These are phyloP conservation scores for Perca fluviatilis DNA, from an alignment of 2,113 vertebrate genomes.

Conservation along the genomic window DNA sequence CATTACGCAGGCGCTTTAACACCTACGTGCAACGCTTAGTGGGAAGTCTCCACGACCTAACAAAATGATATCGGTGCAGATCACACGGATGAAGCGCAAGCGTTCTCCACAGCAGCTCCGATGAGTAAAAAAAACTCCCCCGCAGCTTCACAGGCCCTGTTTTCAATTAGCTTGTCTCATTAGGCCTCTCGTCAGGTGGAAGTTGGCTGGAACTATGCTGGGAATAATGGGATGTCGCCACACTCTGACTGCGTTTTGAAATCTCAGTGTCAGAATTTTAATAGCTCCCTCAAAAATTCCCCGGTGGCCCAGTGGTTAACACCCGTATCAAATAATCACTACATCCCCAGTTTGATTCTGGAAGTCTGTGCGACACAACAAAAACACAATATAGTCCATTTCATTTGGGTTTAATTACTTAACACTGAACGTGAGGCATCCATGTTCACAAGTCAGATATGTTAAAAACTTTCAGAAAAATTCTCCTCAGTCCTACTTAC, in stretches of 20 bases:
- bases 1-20: not conserved
- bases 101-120: not conserved
- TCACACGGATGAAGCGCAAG: conserved; percentile 48
- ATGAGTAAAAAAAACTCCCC: not conserved
- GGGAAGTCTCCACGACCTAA: not conserved
- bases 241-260: not conserved
- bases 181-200: conserved; percentile 8
- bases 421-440: not conserved
- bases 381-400: not conserved
- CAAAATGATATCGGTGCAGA: not conserved
- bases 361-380: no score
- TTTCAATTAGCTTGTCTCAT: conserved; percentile 14
- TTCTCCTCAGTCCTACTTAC: not conserved
- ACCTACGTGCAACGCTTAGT: not conserved
- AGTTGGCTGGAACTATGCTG: not conserved
- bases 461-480: not conserved
- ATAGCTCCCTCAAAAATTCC: not conserved
- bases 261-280: not conserved
- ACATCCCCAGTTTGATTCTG: not conserved
- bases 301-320: not conserved
- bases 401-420: conserved; percentile 3
- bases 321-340: not conserved
- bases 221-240: conserved; percentile 1
- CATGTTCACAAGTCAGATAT: not conserved
- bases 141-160: not conserved